phyloP scores from a whole-genome alignment of 2,113 vertebrate species.

The Apeltes quadracus region DNA sequence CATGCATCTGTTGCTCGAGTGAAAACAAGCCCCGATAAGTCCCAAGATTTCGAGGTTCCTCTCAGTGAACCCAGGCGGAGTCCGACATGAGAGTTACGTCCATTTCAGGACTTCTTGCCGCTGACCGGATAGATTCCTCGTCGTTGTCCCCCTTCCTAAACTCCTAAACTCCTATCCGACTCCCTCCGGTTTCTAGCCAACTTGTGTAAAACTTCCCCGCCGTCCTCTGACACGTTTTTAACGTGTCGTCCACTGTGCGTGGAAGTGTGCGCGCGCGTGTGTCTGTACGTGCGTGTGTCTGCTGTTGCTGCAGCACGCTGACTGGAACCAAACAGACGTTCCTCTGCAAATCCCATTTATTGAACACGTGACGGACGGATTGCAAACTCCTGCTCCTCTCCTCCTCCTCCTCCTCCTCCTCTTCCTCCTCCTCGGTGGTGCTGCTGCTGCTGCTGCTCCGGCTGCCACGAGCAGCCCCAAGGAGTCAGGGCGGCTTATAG shows the following conservation, averaged over 20 bases:
- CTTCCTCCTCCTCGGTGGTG: background rate
- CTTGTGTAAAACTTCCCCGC: slow-evolving; percentile 43
- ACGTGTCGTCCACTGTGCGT: slow-evolving; percentile 43
- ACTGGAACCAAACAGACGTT: slow-evolving; percentile 62
- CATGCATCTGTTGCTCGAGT: slow-evolving; percentile 75
- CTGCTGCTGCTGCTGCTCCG: slow-evolving; percentile 23
- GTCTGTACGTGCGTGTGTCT: slow-evolving; percentile 5
- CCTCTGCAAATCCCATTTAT: slow-evolving; percentile 74
- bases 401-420: slow-evolving; percentile 44
- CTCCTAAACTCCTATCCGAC: slow-evolving; percentile 1
- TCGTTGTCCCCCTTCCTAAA: slow-evolving; percentile 9
- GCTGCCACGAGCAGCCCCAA: slow-evolving; percentile 45
- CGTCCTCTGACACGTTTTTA: slow-evolving; percentile 23
- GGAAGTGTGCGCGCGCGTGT: slow-evolving; percentile 13
- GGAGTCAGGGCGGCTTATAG: slow-evolving; percentile 24
- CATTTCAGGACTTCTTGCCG: slow-evolving; percentile 61
- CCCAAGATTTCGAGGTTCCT: slow-evolving; percentile 26
- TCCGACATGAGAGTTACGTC: slow-evolving; percentile 69
- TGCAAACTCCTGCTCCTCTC: slow-evolving; percentile 50
- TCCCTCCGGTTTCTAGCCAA: slow-evolving; percentile 25
- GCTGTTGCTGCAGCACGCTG: slow-evolving; percentile 54
- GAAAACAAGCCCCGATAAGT: slow-evolving; percentile 18
- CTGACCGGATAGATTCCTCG: slow-evolving; percentile 6
- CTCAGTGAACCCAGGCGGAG: slow-evolving; percentile 40
- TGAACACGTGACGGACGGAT: slow-evolving; percentile 76